phyloP scores from a whole-genome alignment of 2,888 invertebrate species.

The Bombyx huttoni region DNA sequence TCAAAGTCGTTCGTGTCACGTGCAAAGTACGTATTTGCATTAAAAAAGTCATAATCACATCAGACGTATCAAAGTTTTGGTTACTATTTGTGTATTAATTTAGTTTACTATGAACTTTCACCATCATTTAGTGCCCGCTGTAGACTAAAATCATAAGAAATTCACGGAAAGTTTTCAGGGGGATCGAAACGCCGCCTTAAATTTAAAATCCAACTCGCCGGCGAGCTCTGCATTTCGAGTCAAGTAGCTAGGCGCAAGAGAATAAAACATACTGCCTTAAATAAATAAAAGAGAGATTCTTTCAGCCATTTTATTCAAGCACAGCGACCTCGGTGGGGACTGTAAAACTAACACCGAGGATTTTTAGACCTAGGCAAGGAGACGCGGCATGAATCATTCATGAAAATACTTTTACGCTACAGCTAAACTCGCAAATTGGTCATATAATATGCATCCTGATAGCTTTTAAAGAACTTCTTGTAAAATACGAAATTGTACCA shows the following conservation, averaged over 20 bases:
- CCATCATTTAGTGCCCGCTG: too few relatives aligned
- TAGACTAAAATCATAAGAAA: neutral
- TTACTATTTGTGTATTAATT: too few relatives aligned
- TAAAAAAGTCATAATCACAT: too few relatives aligned
- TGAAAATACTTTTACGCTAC: constrained; percentile 6
- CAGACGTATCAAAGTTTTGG: too few relatives aligned
- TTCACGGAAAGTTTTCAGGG: neutral
- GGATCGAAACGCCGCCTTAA: neutral
- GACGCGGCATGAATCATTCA: constrained; percentile 9
- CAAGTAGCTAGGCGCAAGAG: constrained; percentile 11
- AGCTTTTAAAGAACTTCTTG: neutral
- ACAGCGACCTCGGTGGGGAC: constrained; percentile 7
- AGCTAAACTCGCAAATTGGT: constrained; percentile 6
- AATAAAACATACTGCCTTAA: constrained; percentile 43
- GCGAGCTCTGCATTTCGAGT: constrained; percentile 11
- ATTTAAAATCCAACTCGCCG: neutral
- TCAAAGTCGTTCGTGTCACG: too few relatives aligned
- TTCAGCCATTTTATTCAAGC: constrained; percentile 15
- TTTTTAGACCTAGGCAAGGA: constrained; percentile 20
- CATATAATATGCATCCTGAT: constrained; percentile 3
- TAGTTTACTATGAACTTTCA: too few relatives aligned
- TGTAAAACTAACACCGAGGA: constrained; percentile 27
- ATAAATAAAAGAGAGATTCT: constrained; percentile 31
- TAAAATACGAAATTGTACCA: too few relatives aligned
- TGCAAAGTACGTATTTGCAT: too few relatives aligned